phyloP scores from a whole-genome alignment of 2,888 invertebrate genomes.

The Corbicula japonica region DNA sequence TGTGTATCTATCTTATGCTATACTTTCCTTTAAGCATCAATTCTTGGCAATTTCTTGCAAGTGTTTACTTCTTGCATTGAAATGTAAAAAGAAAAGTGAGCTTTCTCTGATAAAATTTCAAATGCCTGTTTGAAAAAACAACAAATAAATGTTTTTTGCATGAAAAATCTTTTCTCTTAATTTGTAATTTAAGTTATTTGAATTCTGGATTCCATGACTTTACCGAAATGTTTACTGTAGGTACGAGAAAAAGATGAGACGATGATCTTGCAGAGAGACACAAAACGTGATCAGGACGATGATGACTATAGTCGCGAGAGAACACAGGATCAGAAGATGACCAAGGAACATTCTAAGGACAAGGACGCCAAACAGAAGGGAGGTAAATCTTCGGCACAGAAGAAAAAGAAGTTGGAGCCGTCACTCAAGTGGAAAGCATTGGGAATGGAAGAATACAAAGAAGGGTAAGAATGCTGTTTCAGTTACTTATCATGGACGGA shows the following conservation, averaged over 20 bases:
- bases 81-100: too few relatives aligned
- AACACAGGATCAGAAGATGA: constrained; percentile 62
- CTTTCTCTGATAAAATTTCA: too few relatives aligned
- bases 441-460: constrained; percentile 81
- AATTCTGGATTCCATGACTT: too few relatives aligned
- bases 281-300: constrained; percentile 63
- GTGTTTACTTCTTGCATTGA: too few relatives aligned
- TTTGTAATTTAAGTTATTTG: too few relatives aligned
- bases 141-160: too few relatives aligned
- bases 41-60: too few relatives aligned
- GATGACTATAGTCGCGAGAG: constrained; percentile 68
- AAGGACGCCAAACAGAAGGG: constrained; percentile 75
- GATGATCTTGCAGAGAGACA: constrained; percentile 61
- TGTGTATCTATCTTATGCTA: too few relatives aligned
- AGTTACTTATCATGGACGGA: too few relatives aligned
- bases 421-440: constrained; percentile 85
- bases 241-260: constrained; percentile 70
- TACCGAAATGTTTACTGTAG: constrained; percentile 18
- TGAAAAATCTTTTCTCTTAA: too few relatives aligned
- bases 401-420: constrained; percentile 83
- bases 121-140: too few relatives aligned
- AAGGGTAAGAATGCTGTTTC: constrained; percentile 68
- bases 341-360: constrained; percentile 70
- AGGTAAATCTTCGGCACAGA: constrained; percentile 74
- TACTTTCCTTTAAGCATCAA: too few relatives aligned